These are phyloP conservation scores for Coilia nasus DNA, from an alignment of 2,797 vertebrate species.

Conservation along the genomic window DNA sequence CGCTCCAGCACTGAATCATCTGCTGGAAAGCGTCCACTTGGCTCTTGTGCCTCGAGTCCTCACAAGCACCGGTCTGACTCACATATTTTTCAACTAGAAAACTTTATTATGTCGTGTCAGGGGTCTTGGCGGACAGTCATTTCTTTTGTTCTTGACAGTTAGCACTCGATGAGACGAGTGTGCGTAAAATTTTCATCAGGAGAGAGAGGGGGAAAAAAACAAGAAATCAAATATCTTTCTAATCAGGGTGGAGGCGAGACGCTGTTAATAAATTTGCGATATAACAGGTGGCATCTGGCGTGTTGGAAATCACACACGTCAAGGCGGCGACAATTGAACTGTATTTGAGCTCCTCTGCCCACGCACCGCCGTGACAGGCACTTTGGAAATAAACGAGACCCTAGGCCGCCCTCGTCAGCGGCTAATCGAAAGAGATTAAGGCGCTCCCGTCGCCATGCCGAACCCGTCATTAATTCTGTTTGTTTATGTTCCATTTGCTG, in stretches of 20 bases:
- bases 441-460: conserved; percentile 64
- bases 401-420: conserved; percentile 62
- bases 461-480: conserved; percentile 71
- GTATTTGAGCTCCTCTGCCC: not conserved
- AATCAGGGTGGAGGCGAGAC: not conserved
- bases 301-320: conserved; percentile 5
- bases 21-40: not conserved
- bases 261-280: not conserved
- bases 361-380: conserved; percentile 58
- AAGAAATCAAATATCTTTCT: not conserved
- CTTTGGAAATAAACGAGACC: conserved; percentile 75
- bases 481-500: conserved; percentile 68
- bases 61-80: not conserved
- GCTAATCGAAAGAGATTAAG: conserved; percentile 74
- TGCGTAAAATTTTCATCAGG: not conserved
- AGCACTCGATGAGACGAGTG: not conserved
- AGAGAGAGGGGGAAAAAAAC: not conserved
- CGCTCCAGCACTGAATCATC: not conserved
- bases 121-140: not conserved
- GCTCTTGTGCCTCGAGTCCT: not conserved
- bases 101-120: not conserved
- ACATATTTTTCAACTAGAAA: not conserved
- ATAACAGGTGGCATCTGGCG: not conserved
- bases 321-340: not conserved
- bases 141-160: not conserved